Conservation (phyloP, 2,113 vertebrate genomes). For the Chroicocephalus ridibundus region DNA sequence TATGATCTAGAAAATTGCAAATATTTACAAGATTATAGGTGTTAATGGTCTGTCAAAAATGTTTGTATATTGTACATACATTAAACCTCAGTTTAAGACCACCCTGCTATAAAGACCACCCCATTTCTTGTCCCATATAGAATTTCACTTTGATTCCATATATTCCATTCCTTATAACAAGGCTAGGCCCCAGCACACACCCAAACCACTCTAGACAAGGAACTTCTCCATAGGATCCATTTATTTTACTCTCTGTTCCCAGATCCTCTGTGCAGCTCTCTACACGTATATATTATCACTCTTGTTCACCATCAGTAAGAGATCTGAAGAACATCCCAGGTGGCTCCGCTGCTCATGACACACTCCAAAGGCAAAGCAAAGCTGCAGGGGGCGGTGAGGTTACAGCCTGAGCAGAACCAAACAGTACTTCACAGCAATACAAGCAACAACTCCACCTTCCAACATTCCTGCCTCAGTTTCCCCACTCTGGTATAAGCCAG, state of each 20-base stretch:
- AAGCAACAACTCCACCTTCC: background rate
- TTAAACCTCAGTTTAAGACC: constrained; percentile 80
- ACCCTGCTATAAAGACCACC: constrained; percentile 82
- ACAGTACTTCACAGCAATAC: accelerated
- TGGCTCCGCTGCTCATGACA: background rate
- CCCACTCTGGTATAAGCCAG: accelerated
- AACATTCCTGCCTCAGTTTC: background rate
- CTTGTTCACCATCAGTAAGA: background rate
- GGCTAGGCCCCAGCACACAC: constrained; percentile 67
- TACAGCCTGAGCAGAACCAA: background rate
- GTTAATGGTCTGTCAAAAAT: constrained; percentile 88
- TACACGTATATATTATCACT: background rate
- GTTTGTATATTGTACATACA: constrained; percentile 87
- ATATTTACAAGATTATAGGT: constrained; percentile 89
- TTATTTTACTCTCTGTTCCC: constrained; percentile 3
- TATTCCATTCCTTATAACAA: constrained; percentile 75
- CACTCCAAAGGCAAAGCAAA: background rate
- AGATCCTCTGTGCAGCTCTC: constrained; percentile 23
- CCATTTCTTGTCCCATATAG: constrained; percentile 79
- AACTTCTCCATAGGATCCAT: constrained; percentile 38
- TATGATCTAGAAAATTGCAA: constrained; percentile 87
- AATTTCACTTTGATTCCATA: constrained; percentile 80
- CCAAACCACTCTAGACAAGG: constrained; percentile 57
- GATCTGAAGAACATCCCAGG: background rate
- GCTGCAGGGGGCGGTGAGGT: background rate